phyloP scores from a whole-genome alignment of 1,140 invertebrate species.

The Steinernema feltiae region DNA sequence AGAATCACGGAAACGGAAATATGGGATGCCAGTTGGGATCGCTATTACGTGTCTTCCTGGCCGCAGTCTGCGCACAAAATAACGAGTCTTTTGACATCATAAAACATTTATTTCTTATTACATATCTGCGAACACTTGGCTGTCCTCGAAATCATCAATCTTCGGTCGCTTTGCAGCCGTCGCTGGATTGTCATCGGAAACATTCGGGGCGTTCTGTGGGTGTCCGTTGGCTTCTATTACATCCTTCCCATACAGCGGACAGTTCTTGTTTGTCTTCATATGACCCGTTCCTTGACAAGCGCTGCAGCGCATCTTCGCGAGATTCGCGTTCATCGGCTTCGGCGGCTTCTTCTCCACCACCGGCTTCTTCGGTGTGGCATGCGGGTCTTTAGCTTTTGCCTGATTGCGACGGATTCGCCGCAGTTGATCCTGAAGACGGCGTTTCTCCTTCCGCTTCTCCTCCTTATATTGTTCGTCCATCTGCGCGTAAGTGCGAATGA shows the following conservation, averaged over 20 bases:
- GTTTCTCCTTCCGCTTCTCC: constrained; percentile 90
- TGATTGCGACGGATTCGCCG: constrained; percentile 83
- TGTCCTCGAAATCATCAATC: background rate
- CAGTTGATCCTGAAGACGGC: constrained; percentile 90
- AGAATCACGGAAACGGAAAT: too few species aligned
- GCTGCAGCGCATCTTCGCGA: constrained; percentile 74
- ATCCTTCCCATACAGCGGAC: constrained; percentile 77
- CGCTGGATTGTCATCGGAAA: constrained; percentile 23
- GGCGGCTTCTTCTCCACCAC: constrained; percentile 76
- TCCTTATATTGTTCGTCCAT: constrained; percentile 57
- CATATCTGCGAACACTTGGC: too few species aligned
- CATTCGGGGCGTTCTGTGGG: constrained; percentile 36
- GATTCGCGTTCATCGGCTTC: constrained; percentile 66
- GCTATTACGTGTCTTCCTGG: too few species aligned
- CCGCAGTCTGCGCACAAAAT: too few species aligned
- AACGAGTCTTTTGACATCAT: too few species aligned
- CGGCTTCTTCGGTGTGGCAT: constrained; percentile 59
- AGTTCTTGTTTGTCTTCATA: constrained; percentile 89
- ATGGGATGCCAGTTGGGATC: too few species aligned
- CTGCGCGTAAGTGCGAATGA: constrained; percentile 65
- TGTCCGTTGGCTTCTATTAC: constrained; percentile 17
- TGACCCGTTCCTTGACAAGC: constrained; percentile 79
- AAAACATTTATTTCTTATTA: too few species aligned
- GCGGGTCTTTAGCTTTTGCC: constrained; percentile 66
- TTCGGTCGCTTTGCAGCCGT: constrained; percentile 5